Evolutionary conservation across 2,888 invertebrate genomes (phyloP).

Genomic region (Tribolium freemani): DNA sequence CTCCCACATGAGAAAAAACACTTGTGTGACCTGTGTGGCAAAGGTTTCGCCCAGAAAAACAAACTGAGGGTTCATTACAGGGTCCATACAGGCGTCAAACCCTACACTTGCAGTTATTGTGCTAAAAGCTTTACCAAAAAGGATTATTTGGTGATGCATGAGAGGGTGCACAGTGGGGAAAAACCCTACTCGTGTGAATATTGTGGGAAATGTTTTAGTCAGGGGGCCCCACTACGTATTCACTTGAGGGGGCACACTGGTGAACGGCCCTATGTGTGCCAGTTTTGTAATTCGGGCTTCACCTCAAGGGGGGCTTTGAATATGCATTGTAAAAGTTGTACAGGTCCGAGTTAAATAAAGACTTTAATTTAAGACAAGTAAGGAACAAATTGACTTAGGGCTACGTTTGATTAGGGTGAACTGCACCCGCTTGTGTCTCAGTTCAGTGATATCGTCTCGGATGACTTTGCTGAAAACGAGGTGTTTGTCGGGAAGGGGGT

Average conservation of each 20-base stretch:
- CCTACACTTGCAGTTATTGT: constrained; percentile 61
- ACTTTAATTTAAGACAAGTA: constrained; percentile 17
- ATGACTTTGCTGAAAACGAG: background rate
- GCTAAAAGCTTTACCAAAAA: constrained; percentile 63
- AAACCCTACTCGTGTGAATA: constrained; percentile 74
- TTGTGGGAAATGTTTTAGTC: constrained; percentile 76
- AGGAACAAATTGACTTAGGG: constrained; percentile 1
- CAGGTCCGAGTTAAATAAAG: constrained; percentile 25
- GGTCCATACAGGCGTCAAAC: constrained; percentile 63
- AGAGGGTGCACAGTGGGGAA: constrained; percentile 75
- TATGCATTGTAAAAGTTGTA: constrained; percentile 69
- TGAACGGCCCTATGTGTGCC: constrained; percentile 70
- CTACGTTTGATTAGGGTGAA: constrained; percentile 11
- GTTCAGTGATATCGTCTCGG: background rate
- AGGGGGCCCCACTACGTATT: constrained; percentile 74
- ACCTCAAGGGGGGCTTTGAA: constrained; percentile 72
- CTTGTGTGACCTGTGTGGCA: constrained; percentile 63
- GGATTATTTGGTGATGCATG: constrained; percentile 72
- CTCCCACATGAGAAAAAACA: constrained; percentile 56
- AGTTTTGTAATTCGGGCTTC: constrained; percentile 72
- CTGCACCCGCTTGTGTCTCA: constrained; percentile 17
- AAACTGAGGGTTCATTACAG: constrained; percentile 61
- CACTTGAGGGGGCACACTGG: constrained; percentile 76
- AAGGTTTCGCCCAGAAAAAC: constrained; percentile 60
- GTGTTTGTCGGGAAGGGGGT: background rate